Base-by-base conservation (phyloP, 2,797 vertebrate species). In the Enteromius argenteus region DNA sequence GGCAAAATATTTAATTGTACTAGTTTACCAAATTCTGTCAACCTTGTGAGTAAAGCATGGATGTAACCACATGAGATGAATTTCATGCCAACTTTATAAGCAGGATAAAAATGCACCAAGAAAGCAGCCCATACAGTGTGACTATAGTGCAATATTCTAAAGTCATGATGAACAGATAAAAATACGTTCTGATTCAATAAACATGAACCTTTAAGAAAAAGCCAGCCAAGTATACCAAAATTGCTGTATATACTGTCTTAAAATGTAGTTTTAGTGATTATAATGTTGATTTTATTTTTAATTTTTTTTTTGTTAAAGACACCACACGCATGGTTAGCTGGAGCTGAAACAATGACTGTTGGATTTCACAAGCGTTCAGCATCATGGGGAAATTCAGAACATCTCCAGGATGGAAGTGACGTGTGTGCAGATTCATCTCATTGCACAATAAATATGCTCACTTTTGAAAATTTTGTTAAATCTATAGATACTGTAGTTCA, bases 381-480 rank as follows among this genome's bases (percentile, higher is more conserved):
- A 1, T 97, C 97, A 5, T 97, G 96, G 96, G 94, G 96, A 84
- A 96, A 95, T 67, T 86, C 92, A 21, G 96, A 96, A 87, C 95
- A 96, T 90, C 94, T 96, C 75, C 93, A 91, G 92, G 96, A 97
- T 96, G 97, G 96, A 91, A 88, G 86, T 80, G 66, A 85, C 30
- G 46, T 6, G 11, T 30, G 10, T 19, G 13, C 27, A 46, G 23
- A 32, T n/a, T n/a, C 44, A 8, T 44, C 30, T 6, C 27, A 75
- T 19, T 49, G 27, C 46, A 51, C 27, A 49, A 10, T 73, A 32
- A 73, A 73, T 46, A 14, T 2, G 39, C n/a, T 46, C n/a, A 44
- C 23, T 27, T 23, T 42, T n/a, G 11, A 32, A 56, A 37, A 37
- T 37, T 0, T 1, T 11, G 14, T 56, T 3, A 74, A n/a, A 56